Evolutionary conservation across 2,888 invertebrate genomes (phyloP), one percentile per base, ranked within the genome.

Genomic region (Philhelius pedissequus): DNA sequence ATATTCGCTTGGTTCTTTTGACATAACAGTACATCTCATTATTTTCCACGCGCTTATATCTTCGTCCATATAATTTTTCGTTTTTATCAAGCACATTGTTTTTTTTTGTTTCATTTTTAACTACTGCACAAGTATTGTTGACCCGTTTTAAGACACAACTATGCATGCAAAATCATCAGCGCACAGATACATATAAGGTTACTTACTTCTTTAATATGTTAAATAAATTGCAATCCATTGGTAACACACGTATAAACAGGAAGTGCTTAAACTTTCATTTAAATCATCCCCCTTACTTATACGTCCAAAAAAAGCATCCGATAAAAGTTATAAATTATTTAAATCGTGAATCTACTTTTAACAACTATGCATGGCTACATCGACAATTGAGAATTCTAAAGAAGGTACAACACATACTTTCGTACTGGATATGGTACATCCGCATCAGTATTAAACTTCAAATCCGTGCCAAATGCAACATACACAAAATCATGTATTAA

Each of bases 381-480:
- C 22, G 7, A 48, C 48, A 48, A 25, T 48, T 7, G 18, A 56
- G 54, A 11, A 15, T 11, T 30, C 11, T 18, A 30, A 6, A 54
- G 18, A 18, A 52, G 20, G 4, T 48, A 22, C 1, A 22, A 3
- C 5, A 5, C 1, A 48, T 11, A 13, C 22, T 8, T 48, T 69
- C 60, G 38, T 56, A 52, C 64, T 77, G 54, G 8, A 45, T 30
- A 20, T 45, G 60, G 32, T 32, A 22, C 8, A 71, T 78, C 76
- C 69, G 73, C 75, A 86, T 81, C 77, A 77, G 56, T n/a, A 48
- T 32, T 54, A 70, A 70, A 77, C 20, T 68, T 68, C 48, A 60
- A 82, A 86, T 82, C 27, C 56, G 71, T 75, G 78, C 78, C 82
- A 71, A 83, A 78, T 86, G 86, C 75, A 75, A 68, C 70, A 78